phyloP scores from a whole-genome alignment of 2,113 vertebrate genomes.

The Pseudorasbora parva region DNA sequence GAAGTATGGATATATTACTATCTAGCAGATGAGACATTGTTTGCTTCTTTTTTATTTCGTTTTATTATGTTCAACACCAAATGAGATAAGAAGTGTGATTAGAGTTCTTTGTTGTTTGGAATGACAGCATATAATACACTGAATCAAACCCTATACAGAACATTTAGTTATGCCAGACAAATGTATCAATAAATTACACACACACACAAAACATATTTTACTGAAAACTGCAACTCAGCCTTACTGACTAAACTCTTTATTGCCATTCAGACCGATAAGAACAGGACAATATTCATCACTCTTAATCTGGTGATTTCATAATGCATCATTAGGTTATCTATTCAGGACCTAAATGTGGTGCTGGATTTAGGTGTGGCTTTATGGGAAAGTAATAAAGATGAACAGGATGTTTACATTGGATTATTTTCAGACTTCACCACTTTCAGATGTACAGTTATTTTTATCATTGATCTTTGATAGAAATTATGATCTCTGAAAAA shows the following conservation, averaged over 20 bases:
- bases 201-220: too few species aligned
- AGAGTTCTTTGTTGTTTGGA: background rate
- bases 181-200: too few species aligned
- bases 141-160: background rate
- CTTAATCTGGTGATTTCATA: background rate
- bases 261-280: too few species aligned
- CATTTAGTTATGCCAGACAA: too few species aligned
- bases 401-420: constrained; percentile 1
- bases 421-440: background rate
- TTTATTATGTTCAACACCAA: background rate
- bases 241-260: too few species aligned
- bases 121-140: background rate
- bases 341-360: background rate
- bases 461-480: background rate
- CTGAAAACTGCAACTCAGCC: too few species aligned
- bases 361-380: background rate
- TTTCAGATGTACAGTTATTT: background rate
- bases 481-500: too few species aligned
- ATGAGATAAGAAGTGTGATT: background rate
- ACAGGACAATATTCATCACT: too few species aligned
- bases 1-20: too few species aligned
- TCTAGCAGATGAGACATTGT: too few species aligned
- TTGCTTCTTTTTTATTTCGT: background rate
- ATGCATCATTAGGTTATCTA: background rate
- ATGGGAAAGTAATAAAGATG: background rate